Conservation (phyloP, 2,113 vertebrate species). For the Rallus limicola region DNA sequence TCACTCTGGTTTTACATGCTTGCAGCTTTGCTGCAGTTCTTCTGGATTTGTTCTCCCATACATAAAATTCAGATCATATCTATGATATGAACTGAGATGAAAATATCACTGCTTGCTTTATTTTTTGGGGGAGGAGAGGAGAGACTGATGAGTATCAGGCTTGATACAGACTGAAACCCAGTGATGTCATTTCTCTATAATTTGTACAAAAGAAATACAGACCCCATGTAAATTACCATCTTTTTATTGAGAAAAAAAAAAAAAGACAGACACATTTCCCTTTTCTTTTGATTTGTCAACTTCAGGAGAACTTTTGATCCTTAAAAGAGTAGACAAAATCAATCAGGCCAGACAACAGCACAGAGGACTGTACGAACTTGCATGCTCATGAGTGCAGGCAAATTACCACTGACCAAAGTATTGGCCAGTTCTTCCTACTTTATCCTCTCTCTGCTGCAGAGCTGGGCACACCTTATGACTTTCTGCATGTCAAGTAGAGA, state of each 20-base stretch:
- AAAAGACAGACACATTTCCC: not conserved
- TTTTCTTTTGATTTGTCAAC: not conserved
- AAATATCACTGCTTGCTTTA: not conserved
- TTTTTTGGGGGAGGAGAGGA: not conserved
- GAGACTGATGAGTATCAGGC: fast-evolving
- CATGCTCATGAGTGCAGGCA: not conserved
- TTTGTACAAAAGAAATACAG: not conserved
- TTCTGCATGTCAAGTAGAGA: not conserved
- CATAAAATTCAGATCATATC: not conserved
- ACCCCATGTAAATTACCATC: not conserved
- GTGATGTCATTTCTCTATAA: not conserved
- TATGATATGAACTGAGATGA: not conserved
- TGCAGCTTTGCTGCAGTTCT: not conserved
- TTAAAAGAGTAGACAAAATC: not conserved
- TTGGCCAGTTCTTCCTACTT: not conserved
- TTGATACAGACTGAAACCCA: not conserved
- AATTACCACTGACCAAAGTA: not conserved
- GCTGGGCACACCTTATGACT: not conserved
- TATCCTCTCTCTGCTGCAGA: not conserved
- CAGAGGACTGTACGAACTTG: not conserved
- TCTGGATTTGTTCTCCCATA: not conserved
- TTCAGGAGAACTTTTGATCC: not conserved
- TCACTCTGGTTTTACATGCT: not conserved
- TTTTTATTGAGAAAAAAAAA: not conserved
- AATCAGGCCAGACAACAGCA: not conserved